Conservation (phyloP, 2,888 invertebrate genomes). For the Cerastoderma edule region DNA sequence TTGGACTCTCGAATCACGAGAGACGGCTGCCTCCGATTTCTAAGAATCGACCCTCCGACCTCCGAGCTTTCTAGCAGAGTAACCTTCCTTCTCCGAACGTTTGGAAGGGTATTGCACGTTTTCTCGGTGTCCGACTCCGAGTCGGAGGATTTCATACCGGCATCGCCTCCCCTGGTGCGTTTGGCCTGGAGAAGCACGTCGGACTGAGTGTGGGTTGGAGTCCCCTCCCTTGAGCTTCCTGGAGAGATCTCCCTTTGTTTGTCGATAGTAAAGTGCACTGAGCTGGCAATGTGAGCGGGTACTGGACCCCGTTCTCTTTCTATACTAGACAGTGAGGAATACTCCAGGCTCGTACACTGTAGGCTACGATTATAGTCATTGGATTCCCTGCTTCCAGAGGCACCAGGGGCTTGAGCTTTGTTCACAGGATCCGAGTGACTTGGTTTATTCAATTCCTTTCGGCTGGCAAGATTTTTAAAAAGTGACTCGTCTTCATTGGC, state of each 20-base stretch:
- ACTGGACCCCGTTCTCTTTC: slow-evolving; percentile 16
- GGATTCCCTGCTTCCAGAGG: neutral
- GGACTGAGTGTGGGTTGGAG: slow-evolving; percentile 57
- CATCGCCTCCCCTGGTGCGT: slow-evolving; percentile 18
- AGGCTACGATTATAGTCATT: neutral
- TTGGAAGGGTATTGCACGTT: slow-evolving; percentile 48
- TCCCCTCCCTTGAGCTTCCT: slow-evolving; percentile 57
- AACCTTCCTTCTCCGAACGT: slow-evolving; percentile 54
- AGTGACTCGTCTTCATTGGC: neutral
- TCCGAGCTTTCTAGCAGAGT: slow-evolving; percentile 32
- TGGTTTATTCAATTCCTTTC: slow-evolving; percentile 7
- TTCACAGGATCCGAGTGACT: slow-evolving; percentile 1
- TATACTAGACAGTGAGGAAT: slow-evolving; percentile 12
- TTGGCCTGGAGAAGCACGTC: slow-evolving; percentile 49
- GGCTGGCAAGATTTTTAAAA: slow-evolving; percentile 23
- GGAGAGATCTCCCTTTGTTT: slow-evolving; percentile 56
- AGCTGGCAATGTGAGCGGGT: slow-evolving; percentile 27
- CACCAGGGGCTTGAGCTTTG: neutral
- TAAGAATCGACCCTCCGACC: slow-evolving; percentile 26
- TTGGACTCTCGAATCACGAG: slow-evolving; percentile 40
- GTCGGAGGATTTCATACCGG: slow-evolving; percentile 43
- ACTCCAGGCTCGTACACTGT: neutral
- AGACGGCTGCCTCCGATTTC: slow-evolving; percentile 39
- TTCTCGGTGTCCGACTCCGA: slow-evolving; percentile 55
- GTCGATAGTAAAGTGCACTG: slow-evolving; percentile 56